Conservation (phyloP, 2,888 invertebrate species). For the Melanargia galathea region DNA sequence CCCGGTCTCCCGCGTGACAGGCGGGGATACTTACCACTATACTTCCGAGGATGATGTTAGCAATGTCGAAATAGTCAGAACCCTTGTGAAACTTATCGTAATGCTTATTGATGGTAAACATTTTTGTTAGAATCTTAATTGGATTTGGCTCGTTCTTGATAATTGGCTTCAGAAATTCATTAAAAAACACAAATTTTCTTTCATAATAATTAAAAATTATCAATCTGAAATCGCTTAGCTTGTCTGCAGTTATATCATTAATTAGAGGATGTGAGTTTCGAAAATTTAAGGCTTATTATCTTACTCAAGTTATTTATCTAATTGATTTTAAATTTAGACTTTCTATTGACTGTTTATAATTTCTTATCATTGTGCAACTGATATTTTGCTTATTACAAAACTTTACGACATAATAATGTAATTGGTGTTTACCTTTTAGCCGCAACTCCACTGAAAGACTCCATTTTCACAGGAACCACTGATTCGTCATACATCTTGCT, state of each 20-base stretch:
- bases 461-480: slow-evolving; percentile 72
- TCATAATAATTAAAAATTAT: too few species aligned
- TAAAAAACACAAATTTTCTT: background rate
- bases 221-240: too few species aligned
- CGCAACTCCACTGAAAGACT: slow-evolving; percentile 73
- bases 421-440: slow-evolving; percentile 69
- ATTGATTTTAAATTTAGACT: background rate
- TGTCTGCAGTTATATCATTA: background rate
- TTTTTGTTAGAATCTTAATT: background rate
- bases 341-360: slow-evolving; percentile 1
- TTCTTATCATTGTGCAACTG: slow-evolving; percentile 7
- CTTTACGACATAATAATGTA: slow-evolving; percentile 4
- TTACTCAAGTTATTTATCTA: background rate
- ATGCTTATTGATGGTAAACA: slow-evolving; percentile 24
- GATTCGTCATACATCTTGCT: slow-evolving; percentile 74
- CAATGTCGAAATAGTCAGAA: slow-evolving; percentile 18
- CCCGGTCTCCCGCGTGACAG: slow-evolving; percentile 83
- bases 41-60: slow-evolving; percentile 75
- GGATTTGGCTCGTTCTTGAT: background rate
- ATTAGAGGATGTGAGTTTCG: background rate
- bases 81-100: slow-evolving; percentile 23
- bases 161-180: background rate
- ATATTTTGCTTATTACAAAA: slow-evolving; percentile 29
- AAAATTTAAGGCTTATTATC: too few species aligned
- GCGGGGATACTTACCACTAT: slow-evolving; percentile 83